Conservation (phyloP, 2,797 vertebrate species). For the Oryzias sinensis region DNA sequence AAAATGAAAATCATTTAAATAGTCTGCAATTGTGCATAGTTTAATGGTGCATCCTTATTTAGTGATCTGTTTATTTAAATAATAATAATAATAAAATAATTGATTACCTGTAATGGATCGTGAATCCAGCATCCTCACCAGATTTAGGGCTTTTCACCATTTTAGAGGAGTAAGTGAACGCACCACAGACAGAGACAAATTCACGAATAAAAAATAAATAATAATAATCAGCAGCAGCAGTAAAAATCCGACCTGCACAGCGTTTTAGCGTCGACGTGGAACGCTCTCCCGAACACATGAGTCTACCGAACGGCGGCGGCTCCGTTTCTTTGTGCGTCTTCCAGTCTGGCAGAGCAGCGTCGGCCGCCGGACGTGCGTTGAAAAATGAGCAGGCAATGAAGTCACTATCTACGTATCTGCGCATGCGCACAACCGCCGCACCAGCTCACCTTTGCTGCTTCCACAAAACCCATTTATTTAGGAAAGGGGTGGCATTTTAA, state of each 20-base stretch:
- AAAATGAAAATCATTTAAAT: too few species aligned
- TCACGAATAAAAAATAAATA: background rate
- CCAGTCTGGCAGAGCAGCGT: slow-evolving; percentile 47
- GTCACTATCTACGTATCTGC: slow-evolving; percentile 71
- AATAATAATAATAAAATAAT: slow-evolving; percentile 9
- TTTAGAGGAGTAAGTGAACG: slow-evolving; percentile 35
- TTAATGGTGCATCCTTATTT: background rate
- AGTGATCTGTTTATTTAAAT: background rate
- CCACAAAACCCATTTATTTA: background rate
- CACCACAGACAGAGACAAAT: slow-evolving; percentile 22
- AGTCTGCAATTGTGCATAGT: background rate
- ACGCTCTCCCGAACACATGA: background rate
- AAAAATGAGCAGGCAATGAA: slow-evolving; percentile 60
- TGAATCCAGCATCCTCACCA: slow-evolving; percentile 32
- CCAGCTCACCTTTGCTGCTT: slow-evolving; percentile 15
- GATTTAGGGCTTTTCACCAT: slow-evolving; percentile 33
- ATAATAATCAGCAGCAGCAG: slow-evolving; percentile 11
- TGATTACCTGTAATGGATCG: slow-evolving; percentile 35
- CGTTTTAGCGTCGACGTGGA: too few species aligned
- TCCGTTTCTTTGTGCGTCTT: slow-evolving; percentile 35
- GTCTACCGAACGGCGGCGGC: background rate
- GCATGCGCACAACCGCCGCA: slow-evolving; percentile 55
- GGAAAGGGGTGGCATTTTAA: too few species aligned
- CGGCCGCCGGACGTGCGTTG: slow-evolving; percentile 51
- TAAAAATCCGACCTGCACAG: too few species aligned